Base-by-base conservation (phyloP, 2,888 invertebrate species). In the Conus canariensis region DNA sequence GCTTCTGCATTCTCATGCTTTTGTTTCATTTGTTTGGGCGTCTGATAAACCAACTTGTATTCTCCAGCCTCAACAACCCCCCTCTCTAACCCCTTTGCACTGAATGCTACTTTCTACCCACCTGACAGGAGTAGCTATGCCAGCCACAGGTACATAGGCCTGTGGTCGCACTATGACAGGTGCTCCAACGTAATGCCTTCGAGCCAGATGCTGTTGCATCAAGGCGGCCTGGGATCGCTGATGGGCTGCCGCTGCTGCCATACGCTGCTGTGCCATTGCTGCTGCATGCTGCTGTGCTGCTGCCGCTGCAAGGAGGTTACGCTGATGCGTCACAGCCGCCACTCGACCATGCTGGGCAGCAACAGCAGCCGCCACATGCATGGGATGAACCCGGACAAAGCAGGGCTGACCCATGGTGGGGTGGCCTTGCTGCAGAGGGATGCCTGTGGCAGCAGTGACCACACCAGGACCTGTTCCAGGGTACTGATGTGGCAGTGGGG, bases 171-270 rank as follows among this genome's bases (percentile, higher is more conserved):
- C 86, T 5, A 90, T 25, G n/a, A 91, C 89, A 1, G 91, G 91
- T 19, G 90, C 90, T 6, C 91, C 91, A 14, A 90, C 56, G 67
- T 90, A 91, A 22, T 88, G 87, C 70, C 89, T 90, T n/a, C 87
- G 30, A 16, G 90, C 89, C 22, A 91, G 83, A 19, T 58, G 82
- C 56, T 83, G 30, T 14, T 85, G 85, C 91, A 91, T 91, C 60
- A 91, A 10, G 10, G 85, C 22, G 3, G 58, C 67, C 80, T 88
- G 88, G 2, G 30, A 85, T 16, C 67, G 25, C 45, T 86, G 86
- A n/a, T 59, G 60, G 2, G 30, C 82, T 67, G 86, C 86, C 4
- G 86, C 86, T 19, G 67, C 67, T 14, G 86, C 86, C 64, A 86
- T 45, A 5, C 85, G 59, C 14, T 60, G 59, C 25, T 85, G 85